Base-by-base conservation (phyloP, 1,140 invertebrate genomes). In the Drosophila rhopaloa region DNA sequence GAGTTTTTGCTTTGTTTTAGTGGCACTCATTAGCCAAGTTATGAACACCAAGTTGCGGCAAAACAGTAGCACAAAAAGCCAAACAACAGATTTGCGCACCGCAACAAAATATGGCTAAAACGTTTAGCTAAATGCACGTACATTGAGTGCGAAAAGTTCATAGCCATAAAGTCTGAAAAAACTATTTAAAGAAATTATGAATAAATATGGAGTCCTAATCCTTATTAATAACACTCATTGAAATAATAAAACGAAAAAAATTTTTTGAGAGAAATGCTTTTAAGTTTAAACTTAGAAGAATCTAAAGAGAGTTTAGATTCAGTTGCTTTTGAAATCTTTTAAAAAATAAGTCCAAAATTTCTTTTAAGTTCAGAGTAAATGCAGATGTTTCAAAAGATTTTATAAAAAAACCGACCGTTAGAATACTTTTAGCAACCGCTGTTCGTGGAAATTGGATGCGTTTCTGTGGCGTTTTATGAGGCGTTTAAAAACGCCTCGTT, bases 1-100 rank as follows among this genome's bases (percentile, higher is more conserved):
- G 19, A 29, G 10, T 50, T 74, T 65, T 62, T 50, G 48, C 56
- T 76, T 62, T 81, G 70, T 81, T 80, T 88, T 57, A 74, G 83
- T 73, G 76, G 16, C 85, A 74, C 65, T 78, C 84, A 89, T 88
- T 88, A 88, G 80, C 84, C 84, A 88, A 89, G 86, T 89, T 86
- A 80, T 88, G 76, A 89, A 66, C 83, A 70, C 66, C 50, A 61
- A 43, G n/a, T 56, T 43, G 38, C 27, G 29, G 35, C 50, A 11
- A 59, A 58, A 56, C 56, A 70, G 63, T 63, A 72, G 58, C 67
- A 43, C 55, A 48, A 47, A 78, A 47, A 72, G 6, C 29, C 38
- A 50, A 60, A 72, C 19, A 78, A 61, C 63, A 66, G 54, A 48
- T 76, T 48, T 27, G 32, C 53, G 67, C 24, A 50, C 13, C 61